Evolutionary conservation across 2,888 invertebrate genomes (phyloP).

Genomic region (Melanargia galathea): DNA sequence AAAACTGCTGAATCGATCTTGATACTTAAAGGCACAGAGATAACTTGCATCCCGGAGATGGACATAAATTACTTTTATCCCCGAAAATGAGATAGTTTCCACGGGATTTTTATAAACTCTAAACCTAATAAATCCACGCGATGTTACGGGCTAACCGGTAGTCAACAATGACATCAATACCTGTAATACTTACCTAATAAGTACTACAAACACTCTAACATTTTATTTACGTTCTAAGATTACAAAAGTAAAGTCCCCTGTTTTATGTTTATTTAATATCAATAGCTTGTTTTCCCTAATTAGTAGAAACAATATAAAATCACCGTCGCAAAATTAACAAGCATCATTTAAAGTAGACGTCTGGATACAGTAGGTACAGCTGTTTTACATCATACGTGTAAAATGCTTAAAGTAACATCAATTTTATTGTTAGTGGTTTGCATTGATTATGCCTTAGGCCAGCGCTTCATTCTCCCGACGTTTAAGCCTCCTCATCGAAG

Average conservation of each 20-base stretch:
- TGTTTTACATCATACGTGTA: too few species aligned
- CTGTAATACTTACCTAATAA: background rate
- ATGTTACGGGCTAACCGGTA: too few species aligned
- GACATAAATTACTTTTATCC: too few species aligned
- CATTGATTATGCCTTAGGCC: constrained; percentile 44
- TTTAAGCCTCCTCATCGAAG: constrained; percentile 44
- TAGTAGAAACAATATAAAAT: background rate
- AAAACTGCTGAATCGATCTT: too few species aligned
- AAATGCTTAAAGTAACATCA: constrained; percentile 41
- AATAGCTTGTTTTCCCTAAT: background rate
- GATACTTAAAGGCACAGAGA: too few species aligned
- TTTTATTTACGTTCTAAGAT: background rate
- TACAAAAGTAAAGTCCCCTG: background rate
- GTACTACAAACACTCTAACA: background rate
- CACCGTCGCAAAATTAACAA: background rate
- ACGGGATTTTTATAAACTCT: too few species aligned
- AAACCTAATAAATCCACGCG: too few species aligned
- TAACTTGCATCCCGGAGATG: too few species aligned
- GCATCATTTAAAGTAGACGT: background rate
- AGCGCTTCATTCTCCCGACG: constrained; percentile 45
- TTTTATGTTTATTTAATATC: background rate
- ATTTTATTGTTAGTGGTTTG: constrained; percentile 42
- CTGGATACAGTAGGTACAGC: too few species aligned
- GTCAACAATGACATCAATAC: background rate
- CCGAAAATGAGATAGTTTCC: too few species aligned